phyloP scores from a whole-genome alignment of 2,113 vertebrate species.

The Cnemophilus loriae region DNA sequence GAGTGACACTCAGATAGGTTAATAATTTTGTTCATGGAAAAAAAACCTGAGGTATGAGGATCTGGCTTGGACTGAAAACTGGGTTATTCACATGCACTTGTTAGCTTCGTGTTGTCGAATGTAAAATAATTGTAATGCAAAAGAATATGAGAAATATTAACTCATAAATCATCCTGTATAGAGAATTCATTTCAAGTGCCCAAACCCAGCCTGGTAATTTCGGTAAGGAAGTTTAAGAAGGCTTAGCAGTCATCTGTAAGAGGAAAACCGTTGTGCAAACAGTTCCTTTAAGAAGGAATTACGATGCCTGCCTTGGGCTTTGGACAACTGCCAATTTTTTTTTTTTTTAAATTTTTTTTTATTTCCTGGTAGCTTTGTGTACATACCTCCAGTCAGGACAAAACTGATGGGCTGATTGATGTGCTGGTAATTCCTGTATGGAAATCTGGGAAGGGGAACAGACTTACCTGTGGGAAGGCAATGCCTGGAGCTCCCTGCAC shows the following conservation, averaged over 20 bases:
- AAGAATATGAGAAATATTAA: background rate
- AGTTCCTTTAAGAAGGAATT: background rate
- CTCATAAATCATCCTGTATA: background rate
- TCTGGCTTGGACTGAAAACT: background rate
- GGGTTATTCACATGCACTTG: background rate
- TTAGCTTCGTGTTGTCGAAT: background rate
- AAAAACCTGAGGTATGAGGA: background rate
- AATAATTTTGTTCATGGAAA: background rate
- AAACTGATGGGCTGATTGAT: background rate
- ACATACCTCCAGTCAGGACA: background rate
- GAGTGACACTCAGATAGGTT: background rate
- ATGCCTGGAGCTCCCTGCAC: background rate
- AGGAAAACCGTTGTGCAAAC: background rate
- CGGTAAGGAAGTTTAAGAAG: background rate
- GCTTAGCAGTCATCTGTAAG: background rate
- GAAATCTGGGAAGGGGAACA: background rate
- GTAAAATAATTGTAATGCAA: background rate
- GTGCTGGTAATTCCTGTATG: background rate
- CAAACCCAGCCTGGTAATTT: background rate
- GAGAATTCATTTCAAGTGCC: background rate
- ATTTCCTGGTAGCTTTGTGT: background rate
- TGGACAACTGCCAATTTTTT: background rate
- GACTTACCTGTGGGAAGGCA: slow-evolving; percentile 61
- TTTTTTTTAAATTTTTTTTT: background rate
- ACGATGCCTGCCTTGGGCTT: background rate